Evolutionary conservation across 2,888 invertebrate genomes (phyloP).

Genomic region (Temnothorax rugatulus): DNA sequence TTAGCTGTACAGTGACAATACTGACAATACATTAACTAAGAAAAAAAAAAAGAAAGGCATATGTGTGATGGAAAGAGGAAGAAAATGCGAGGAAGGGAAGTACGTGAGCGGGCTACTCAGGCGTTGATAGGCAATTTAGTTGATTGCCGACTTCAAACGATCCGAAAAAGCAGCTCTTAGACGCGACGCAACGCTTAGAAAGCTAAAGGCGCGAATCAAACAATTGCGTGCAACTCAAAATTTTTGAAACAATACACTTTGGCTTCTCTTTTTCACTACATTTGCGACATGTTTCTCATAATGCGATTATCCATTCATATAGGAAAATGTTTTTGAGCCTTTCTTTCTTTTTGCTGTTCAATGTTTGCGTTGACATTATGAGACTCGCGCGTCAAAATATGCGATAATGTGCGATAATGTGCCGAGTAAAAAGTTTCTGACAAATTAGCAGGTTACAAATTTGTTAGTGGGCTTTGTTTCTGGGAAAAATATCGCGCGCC

Average conservation of each 20-base stretch:
- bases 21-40: background rate
- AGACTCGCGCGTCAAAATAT: background rate
- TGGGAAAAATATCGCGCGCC: conserved; percentile 70
- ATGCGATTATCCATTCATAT: background rate
- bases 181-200: conserved; percentile 56
- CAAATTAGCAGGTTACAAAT: conserved; percentile 84
- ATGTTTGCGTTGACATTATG: background rate
- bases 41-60: conserved; percentile 32
- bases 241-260: conserved; percentile 67
- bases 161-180: conserved; percentile 76
- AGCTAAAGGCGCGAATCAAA: conserved; percentile 66
- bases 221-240: conserved; percentile 62
- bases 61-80: conserved; percentile 56
- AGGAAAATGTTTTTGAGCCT: background rate
- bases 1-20: background rate
- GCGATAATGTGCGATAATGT: background rate
- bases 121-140: conserved; percentile 86
- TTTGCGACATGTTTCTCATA: background rate
- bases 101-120: conserved; percentile 76
- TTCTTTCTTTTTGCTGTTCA: conserved; percentile 13
- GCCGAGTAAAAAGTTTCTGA: conserved; percentile 70
- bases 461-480: conserved; percentile 79
- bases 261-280: conserved; percentile 2
- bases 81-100: conserved; percentile 66
- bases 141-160: conserved; percentile 86